Base-by-base conservation (phyloP, 1,140 invertebrate species). In the Tachypleus tridentatus region DNA sequence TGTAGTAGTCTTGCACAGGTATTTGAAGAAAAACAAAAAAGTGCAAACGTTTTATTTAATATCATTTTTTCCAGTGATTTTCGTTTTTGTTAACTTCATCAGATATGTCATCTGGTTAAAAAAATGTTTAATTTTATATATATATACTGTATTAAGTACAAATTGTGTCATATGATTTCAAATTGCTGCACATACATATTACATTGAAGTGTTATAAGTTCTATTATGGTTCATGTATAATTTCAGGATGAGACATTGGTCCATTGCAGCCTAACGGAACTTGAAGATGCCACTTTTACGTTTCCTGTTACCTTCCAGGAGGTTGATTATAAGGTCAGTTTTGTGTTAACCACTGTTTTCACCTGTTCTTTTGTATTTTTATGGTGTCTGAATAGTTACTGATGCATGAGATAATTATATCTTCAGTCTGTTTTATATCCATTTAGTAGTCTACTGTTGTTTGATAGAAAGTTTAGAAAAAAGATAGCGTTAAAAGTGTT, bases 281-380 rank as follows among this genome's bases (percentile, higher is more conserved):
- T 97, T 59, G 85, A 89, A 1, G 93, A 96, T 78, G 92, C 93
- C 1, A 87, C 88, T 64, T 93, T 97, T 76, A 86, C 88, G 70
- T 97, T 98, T 79, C 92, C 93, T 8, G 93, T 98, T 48, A 82
- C 91, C 53, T 97, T 97, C 78, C 92, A 97, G 79, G 90, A 94
- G 72, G 85, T 86, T 62, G 85, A 86, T 52, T 93, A 94, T 75
- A 86, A 88, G 71, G 81, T 82, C 68, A 60, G 54, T 49, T 57
- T 57, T 7, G 29, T 29, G 29, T 29, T 29, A 29, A 47, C 7
- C n/a, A 53, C 58, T 50, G 6, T 51, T 51, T 29, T 59, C 62
- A 9, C 49, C 10, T 10, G 64, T 56, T 56, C 10, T 10, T 10
- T 56, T 10, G 11, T 10, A 10, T 56, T 10, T 56, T 11, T 10